Conservation (phyloP, 2,888 invertebrate genomes). For the Metalampra italica region DNA sequence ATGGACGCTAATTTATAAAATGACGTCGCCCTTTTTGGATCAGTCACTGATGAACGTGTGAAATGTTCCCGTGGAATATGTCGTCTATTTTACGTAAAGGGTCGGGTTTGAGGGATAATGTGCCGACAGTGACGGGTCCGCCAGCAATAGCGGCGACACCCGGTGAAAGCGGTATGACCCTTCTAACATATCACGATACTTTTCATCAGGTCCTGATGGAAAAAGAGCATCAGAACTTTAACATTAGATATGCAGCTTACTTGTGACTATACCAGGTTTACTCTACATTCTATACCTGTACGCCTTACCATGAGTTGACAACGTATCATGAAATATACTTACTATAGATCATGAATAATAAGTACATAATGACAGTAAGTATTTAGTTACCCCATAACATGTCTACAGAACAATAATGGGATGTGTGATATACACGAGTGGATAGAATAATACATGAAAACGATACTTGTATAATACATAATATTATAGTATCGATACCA, state of each 20-base stretch:
- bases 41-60: conserved; percentile 34
- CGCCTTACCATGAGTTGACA: no score
- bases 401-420: no score
- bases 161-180: conserved; percentile 30
- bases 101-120: conserved; percentile 52
- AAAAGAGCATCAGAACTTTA: conserved; percentile 4
- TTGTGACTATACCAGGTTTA: no score
- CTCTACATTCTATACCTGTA: no score
- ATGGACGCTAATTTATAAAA: conserved; percentile 15
- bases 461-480: conserved; percentile 11
- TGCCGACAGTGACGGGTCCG: conserved; percentile 35
- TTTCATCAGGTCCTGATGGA: background rate
- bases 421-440: no score
- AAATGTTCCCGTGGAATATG: conserved; percentile 39
- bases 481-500: conserved; percentile 11
- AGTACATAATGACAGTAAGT: no score
- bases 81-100: conserved; percentile 44
- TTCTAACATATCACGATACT: conserved; percentile 23
- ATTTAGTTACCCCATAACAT: no score
- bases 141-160: conserved; percentile 47
- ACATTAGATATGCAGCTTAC: no score
- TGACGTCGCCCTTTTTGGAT: conserved; percentile 21
- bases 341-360: no score
- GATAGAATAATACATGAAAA: background rate
- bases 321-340: no score